Evolutionary conservation across 2,797 vertebrate species (phyloP).

Genomic region (Arrhamphus sclerolepis): DNA sequence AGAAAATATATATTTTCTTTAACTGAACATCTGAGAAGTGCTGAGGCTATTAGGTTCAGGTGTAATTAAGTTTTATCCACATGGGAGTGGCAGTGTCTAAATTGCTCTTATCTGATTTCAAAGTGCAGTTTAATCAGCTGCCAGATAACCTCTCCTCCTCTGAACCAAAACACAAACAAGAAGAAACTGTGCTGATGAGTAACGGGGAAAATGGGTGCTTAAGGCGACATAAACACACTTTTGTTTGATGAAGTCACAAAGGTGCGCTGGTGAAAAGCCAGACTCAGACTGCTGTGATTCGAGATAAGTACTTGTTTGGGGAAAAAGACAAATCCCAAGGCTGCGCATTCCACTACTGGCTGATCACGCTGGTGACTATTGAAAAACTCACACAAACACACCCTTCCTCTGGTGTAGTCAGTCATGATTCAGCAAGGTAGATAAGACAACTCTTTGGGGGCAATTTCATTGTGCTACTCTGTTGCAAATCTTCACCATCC

Average conservation of each 20-base stretch:
- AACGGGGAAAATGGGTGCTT: background rate
- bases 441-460: slow-evolving; percentile 9
- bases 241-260: slow-evolving; percentile 49
- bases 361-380: slow-evolving; percentile 25
- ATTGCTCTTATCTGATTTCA: slow-evolving; percentile 55
- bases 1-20: too few relatives aligned
- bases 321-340: slow-evolving; percentile 41
- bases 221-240: background rate
- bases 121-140: slow-evolving; percentile 50
- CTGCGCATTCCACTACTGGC: slow-evolving; percentile 44
- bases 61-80: background rate
- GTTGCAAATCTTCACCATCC: slow-evolving; percentile 19
- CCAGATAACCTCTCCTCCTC: slow-evolving; percentile 5
- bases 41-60: slow-evolving; percentile 18
- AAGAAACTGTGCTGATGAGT: slow-evolving; percentile 4
- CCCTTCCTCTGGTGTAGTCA: slow-evolving; percentile 41
- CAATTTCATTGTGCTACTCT: slow-evolving; percentile 3
- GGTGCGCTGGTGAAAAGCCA: slow-evolving; percentile 11
- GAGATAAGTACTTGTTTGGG: slow-evolving; percentile 17
- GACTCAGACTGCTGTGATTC: slow-evolving; percentile 9
- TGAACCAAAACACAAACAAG: slow-evolving; percentile 15
- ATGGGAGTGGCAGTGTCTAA: slow-evolving; percentile 15
- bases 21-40: slow-evolving; percentile 1
- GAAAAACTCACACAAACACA: slow-evolving; percentile 27
- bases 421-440: slow-evolving; percentile 27